Evolutionary conservation across 2,113 vertebrate species (phyloP).

Genomic region (Herpailurus yagouaroundi): DNA sequence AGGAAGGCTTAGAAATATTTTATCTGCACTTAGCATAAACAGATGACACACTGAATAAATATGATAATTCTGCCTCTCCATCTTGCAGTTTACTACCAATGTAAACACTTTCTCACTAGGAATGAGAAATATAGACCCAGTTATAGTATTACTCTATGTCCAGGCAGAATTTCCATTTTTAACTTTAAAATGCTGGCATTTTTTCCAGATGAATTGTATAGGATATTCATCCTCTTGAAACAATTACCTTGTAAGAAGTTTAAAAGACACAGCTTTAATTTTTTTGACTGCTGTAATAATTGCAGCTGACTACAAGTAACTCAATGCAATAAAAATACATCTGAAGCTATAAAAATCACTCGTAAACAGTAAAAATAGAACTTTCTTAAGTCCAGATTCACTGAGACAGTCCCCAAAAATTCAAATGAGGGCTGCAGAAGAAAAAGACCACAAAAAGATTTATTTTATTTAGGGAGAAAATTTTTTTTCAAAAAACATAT

Average conservation of each 20-base stretch:
- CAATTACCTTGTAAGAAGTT: not conserved
- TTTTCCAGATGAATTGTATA: not conserved
- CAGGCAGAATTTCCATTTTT: not conserved
- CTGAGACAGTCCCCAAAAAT: not conserved
- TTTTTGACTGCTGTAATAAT: not conserved
- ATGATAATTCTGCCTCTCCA: not conserved
- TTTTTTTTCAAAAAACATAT: not conserved
- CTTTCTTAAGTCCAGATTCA: not conserved
- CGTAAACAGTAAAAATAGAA: not conserved
- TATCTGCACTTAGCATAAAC: not conserved
- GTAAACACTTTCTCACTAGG: not conserved
- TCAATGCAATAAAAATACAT: not conserved
- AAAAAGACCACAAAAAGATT: not conserved
- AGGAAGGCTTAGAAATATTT: not conserved
- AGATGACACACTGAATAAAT: not conserved
- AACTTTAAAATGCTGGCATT: not conserved
- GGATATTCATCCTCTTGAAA: not conserved
- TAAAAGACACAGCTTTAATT: not conserved
- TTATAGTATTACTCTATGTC: not conserved
- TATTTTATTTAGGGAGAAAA: not conserved
- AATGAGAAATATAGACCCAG: not conserved
- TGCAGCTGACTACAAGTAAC: not conserved
- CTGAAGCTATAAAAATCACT: slow-evolving; percentile 1
- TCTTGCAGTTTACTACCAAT: not conserved
- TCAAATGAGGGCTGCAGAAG: not conserved